Evolutionary conservation across 2,797 vertebrate species (phyloP).

Genomic region (Xiphorhynchus erythropygius): DNA sequence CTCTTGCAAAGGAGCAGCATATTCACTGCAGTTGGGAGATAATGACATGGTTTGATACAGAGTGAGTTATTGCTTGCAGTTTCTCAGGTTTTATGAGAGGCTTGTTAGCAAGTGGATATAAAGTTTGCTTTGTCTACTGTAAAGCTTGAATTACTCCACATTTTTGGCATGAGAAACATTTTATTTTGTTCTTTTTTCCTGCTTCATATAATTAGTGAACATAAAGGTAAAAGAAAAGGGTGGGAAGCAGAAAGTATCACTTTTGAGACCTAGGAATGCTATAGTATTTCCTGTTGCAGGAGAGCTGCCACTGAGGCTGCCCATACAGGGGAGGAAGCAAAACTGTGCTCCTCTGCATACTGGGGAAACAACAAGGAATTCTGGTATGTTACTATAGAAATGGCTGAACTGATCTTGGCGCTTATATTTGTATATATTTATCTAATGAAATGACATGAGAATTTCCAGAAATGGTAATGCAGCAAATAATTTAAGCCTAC

Average conservation of each 20-base stretch:
- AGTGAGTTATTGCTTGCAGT: not conserved
- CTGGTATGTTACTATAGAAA: not conserved
- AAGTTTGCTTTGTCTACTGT: not conserved
- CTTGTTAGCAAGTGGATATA: not conserved
- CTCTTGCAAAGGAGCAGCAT: not conserved
- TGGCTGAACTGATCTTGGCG: not conserved
- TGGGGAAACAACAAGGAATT: not conserved
- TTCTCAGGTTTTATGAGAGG: not conserved
- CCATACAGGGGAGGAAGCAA: not conserved
- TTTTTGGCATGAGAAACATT: not conserved
- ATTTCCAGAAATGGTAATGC: not conserved
- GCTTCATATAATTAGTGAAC: not conserved
- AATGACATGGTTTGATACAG: not conserved
- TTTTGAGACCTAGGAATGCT: not conserved
- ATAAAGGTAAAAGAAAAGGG: not conserved
- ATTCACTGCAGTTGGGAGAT: not conserved
- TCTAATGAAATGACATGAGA: not conserved
- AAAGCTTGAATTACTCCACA: not conserved
- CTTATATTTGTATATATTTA: not conserved
- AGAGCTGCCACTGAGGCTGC: not conserved
- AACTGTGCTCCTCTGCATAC: accelerated
- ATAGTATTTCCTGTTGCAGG: not conserved
- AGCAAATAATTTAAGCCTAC: not conserved
- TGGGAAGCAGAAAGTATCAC: not conserved
- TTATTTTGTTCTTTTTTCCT: not conserved